A percentile compares a stretch with the other conserved stretches of the same genome.
phyloP scores from a whole-genome alignment of 1,140 invertebrate genomes.

The Hylaeus volcanicus region DNA sequence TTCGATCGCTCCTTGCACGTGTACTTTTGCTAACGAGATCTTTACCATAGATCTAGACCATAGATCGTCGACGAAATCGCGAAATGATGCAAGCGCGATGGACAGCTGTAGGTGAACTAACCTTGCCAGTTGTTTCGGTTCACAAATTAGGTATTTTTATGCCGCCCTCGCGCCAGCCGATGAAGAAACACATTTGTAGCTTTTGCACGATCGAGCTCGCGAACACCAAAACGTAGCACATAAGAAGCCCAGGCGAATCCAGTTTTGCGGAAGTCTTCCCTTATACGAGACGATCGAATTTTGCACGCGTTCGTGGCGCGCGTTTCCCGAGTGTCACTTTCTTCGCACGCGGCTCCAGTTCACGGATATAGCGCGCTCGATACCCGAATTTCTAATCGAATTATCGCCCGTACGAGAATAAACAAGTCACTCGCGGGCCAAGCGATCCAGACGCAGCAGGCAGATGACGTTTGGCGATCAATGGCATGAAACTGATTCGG shows the following conservation, averaged over 20 bases:
- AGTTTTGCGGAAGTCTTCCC: conserved; percentile 25
- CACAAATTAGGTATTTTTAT: conserved; percentile 77
- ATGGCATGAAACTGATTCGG: conserved; percentile 23
- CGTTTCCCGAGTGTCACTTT: not conserved
- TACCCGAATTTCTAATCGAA: not conserved
- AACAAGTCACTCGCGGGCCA: not conserved
- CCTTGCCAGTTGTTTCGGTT: conserved; percentile 47
- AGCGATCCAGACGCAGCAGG: not conserved
- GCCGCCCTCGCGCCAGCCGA: conserved; percentile 74
- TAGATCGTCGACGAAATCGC: no score
- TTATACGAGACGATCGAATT: no score
- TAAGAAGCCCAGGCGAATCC: conserved; percentile 32
- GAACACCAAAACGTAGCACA: conserved; percentile 43
- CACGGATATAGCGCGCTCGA: not conserved
- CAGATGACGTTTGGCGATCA: not conserved
- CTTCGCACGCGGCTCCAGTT: not conserved
- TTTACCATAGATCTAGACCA: no score
- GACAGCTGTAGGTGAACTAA: conserved; percentile 23
- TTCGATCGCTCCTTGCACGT: no score
- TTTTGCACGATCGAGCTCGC: conserved; percentile 50
- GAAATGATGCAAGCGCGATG: not conserved
- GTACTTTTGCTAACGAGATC: no score
- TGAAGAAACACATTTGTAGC: conserved; percentile 73
- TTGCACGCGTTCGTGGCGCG: not conserved
- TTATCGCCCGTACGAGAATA: not conserved